These are phyloP conservation scores for Dione juno DNA, from an alignment of 2,888 invertebrate genomes.

Conservation along the genomic window DNA sequence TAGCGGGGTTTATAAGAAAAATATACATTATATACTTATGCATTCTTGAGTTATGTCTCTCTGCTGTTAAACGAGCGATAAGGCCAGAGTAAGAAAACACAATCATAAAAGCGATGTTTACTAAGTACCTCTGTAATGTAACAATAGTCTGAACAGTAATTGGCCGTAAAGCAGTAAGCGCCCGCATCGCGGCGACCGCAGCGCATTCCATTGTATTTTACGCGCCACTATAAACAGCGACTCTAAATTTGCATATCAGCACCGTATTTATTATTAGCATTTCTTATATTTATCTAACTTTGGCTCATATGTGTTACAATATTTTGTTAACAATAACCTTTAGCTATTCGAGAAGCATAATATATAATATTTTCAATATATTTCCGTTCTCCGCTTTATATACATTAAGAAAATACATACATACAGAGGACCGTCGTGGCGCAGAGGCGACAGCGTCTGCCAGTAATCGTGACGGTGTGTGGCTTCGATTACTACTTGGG, in stretches of 20 bases:
- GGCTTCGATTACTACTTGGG: neutral
- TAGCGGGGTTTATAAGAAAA: neutral
- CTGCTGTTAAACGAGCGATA: neutral
- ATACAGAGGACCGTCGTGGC: too few relatives aligned
- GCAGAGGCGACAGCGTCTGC: neutral
- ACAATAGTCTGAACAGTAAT: slow-evolving; percentile 62
- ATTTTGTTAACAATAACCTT: too few relatives aligned
- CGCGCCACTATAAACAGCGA: slow-evolving; percentile 60
- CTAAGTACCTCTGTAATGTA: slow-evolving; percentile 55
- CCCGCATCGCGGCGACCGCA: slow-evolving; percentile 63
- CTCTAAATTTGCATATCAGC: slow-evolving; percentile 64
- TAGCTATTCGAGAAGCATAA: too few relatives aligned
- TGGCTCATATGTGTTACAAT: too few relatives aligned
- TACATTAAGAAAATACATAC: too few relatives aligned
- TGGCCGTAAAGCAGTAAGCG: slow-evolving; percentile 60
- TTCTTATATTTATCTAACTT: slow-evolving; percentile 46
- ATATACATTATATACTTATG: neutral
- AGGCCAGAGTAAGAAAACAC: slow-evolving; percentile 33
- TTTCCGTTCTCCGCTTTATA: too few relatives aligned
- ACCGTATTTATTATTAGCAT: slow-evolving; percentile 57
- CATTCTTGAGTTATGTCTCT: neutral
- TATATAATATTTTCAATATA: too few relatives aligned
- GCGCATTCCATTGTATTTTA: slow-evolving; percentile 61
- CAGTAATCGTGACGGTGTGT: neutral
- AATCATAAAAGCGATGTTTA: slow-evolving; percentile 53